These are phyloP conservation scores for Alosa sapidissima DNA, from an alignment of 2,797 vertebrate species.

Conservation along the genomic window DNA sequence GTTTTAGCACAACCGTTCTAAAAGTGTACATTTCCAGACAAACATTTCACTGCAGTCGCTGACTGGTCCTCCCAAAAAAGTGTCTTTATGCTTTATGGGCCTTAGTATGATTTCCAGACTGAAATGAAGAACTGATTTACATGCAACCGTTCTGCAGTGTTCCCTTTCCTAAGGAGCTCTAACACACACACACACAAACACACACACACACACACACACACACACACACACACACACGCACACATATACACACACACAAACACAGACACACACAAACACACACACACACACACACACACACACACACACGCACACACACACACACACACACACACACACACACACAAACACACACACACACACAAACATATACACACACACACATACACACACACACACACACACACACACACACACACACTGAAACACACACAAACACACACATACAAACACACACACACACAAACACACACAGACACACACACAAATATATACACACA, in stretches of 20 bases:
- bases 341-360: neutral
- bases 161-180: too few species aligned
- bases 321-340: neutral
- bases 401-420: neutral
- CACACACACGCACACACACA: neutral
- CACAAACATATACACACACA: neutral
- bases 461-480: neutral
- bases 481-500: neutral
- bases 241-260: neutral
- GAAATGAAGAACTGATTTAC: too few species aligned
- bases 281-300: neutral
- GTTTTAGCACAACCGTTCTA: too few species aligned
- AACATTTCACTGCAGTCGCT: too few species aligned
- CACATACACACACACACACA: constrained; percentile 1
- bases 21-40: too few species aligned
- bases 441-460: neutral
- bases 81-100: too few species aligned
- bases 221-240: neutral
- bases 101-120: too few species aligned
- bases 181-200: too few species aligned
- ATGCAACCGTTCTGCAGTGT: too few species aligned
- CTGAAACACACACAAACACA: neutral
- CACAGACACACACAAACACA: constrained; percentile 10
- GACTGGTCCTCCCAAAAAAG: too few species aligned
- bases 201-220: neutral